phyloP scores from a whole-genome alignment of 2,113 vertebrate genomes.

The Tauraco erythrolophus region DNA sequence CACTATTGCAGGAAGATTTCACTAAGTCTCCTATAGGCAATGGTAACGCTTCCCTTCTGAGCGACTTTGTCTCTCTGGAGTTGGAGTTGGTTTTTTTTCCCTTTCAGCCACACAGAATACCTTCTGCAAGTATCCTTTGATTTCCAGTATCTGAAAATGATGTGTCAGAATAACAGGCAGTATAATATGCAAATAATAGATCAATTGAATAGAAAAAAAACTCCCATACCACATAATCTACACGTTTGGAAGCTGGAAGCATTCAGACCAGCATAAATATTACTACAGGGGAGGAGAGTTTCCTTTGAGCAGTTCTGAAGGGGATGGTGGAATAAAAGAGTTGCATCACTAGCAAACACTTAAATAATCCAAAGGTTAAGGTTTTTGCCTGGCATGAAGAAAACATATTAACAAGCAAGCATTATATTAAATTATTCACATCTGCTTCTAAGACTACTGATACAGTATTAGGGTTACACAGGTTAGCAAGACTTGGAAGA shows the following conservation, averaged over 20 bases:
- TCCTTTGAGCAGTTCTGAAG: neutral
- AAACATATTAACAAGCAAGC: neutral
- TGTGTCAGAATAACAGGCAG: neutral
- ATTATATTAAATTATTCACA: neutral
- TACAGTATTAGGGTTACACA: neutral
- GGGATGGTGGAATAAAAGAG: neutral
- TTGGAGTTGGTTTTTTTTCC: neutral
- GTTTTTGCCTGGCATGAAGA: neutral
- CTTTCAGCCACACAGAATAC: neutral
- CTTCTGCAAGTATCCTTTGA: neutral
- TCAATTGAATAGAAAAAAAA: neutral
- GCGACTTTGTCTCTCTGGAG: neutral
- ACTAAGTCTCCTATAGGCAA: neutral
- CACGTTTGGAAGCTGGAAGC: neutral
- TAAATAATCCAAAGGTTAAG: neutral
- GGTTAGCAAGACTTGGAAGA: neutral
- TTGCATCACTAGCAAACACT: neutral
- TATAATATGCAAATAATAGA: constrained; percentile 16
- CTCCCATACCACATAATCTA: constrained; percentile 27
- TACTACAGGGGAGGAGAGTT: neutral
- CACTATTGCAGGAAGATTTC: neutral
- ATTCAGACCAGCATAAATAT: neutral
- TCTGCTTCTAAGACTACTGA: neutral
- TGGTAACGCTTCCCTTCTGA: neutral
- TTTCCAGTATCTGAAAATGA: neutral